phyloP scores from a whole-genome alignment of 2,113 vertebrate species.

The Corvus cornix region DNA sequence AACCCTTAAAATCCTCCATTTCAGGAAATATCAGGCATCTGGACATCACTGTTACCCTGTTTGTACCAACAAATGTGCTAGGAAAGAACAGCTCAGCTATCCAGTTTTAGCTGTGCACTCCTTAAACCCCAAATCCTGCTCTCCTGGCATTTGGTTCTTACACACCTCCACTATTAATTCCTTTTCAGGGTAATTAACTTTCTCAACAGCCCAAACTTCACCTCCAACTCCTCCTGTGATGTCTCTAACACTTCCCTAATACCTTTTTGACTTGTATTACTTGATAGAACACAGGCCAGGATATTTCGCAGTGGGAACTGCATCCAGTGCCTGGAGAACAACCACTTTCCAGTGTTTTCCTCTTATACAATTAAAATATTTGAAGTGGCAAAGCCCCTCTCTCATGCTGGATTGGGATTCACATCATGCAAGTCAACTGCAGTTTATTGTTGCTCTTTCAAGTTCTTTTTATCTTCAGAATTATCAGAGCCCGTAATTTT shows the following conservation, averaged over 20 bases:
- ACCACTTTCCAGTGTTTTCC: background rate
- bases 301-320: background rate
- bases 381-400: conserved; percentile 11
- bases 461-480: conserved; percentile 40
- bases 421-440: background rate
- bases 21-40: background rate
- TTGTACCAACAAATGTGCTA: background rate
- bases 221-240: background rate
- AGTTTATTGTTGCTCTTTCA: background rate
- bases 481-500: background rate
- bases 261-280: conserved; percentile 14
- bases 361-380: background rate
- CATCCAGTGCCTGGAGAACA: background rate
- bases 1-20: background rate
- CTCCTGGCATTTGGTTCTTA: background rate
- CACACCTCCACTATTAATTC: background rate
- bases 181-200: conserved; percentile 35
- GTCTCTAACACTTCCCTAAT: conserved; percentile 39
- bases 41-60: background rate
- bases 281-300: conserved; percentile 5
- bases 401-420: background rate
- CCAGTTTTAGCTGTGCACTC: background rate
- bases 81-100: background rate
- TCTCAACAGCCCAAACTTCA: background rate
- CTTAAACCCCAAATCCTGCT: background rate